Percentiles rank a stretch among this genome's conserved stretches.
Evolutionary conservation across 2,113 vertebrate genomes (phyloP).

Genomic region (Raja brachyura): DNA sequence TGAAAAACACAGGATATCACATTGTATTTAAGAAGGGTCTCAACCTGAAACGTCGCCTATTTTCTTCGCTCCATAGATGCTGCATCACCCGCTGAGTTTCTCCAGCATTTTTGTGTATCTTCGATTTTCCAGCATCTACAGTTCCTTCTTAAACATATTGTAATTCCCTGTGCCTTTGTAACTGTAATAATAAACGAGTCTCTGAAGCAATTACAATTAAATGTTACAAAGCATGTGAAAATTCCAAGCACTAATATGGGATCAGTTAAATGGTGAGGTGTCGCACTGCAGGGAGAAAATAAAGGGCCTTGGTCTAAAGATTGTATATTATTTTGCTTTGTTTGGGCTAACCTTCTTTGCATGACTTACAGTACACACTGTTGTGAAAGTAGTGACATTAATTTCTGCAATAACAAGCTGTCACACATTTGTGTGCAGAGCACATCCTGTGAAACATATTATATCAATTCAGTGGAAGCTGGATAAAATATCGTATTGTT

Average conservation of each 20-base stretch:
- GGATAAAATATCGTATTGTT: background rate
- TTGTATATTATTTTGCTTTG: background rate
- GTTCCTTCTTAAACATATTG: too few relatives aligned
- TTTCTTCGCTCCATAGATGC: too few relatives aligned
- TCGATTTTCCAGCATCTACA: too few relatives aligned
- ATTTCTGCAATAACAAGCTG: background rate
- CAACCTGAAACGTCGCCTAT: too few relatives aligned
- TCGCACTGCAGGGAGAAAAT: background rate
- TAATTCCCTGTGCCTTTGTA: too few relatives aligned
- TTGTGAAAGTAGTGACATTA: background rate
- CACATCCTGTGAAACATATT: background rate
- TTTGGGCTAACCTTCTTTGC: background rate
- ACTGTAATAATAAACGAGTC: background rate
- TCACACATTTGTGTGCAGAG: background rate
- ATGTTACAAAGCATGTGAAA: background rate
- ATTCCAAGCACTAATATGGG: background rate
- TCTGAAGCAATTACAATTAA: background rate
- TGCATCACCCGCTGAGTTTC: too few relatives aligned
- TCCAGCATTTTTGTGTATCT: too few relatives aligned
- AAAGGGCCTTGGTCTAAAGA: background rate
- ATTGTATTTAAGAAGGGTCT: background rate
- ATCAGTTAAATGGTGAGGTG: background rate
- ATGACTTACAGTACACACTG: background rate
- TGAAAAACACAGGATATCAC: background rate
- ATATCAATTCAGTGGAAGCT: background rate